These are phyloP conservation scores for Drosophila nigromelanica DNA, from an alignment of 1,140 invertebrate species.

Conservation along the genomic window DNA sequence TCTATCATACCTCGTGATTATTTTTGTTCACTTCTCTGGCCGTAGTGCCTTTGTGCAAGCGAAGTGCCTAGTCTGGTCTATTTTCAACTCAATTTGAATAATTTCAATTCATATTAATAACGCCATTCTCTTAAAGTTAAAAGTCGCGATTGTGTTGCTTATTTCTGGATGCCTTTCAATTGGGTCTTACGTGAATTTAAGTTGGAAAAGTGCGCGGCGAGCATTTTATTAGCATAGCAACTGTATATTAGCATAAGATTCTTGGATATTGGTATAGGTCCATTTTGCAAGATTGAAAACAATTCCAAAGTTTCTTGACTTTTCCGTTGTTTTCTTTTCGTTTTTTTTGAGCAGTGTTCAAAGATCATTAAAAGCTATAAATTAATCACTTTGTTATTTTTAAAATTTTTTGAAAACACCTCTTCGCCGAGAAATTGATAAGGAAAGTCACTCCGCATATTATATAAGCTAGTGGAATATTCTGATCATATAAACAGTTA, in stretches of 20 bases:
- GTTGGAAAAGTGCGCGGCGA: conserved; percentile 5
- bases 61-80: conserved; percentile 5
- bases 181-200: conserved; percentile 15
- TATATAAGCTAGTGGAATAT: conserved; percentile 52
- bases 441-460: conserved; percentile 28
- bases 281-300: neutral
- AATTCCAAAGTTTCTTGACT: neutral
- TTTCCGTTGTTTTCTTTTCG: neutral
- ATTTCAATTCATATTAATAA: conserved; percentile 76
- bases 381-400: conserved; percentile 70
- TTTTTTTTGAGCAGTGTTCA: neutral
- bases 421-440: conserved; percentile 25
- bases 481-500: conserved; percentile 43
- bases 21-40: conserved; percentile 1
- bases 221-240: conserved; percentile 33
- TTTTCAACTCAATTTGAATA: conserved; percentile 65
- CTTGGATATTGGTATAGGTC: conserved; percentile 14
- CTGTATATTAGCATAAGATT: neutral
- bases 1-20: neutral
- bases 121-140: conserved; percentile 57
- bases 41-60: neutral
- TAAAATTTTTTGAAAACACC: conserved; percentile 21
- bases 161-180: conserved; percentile 72
- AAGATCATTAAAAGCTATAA: conserved; percentile 38
- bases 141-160: conserved; percentile 35